A percentile compares a stretch with the other conserved stretches of the same genome.
Evolutionary conservation across 2,113 vertebrate species (phyloP).

Genomic region (Heteronetta atricapilla): DNA sequence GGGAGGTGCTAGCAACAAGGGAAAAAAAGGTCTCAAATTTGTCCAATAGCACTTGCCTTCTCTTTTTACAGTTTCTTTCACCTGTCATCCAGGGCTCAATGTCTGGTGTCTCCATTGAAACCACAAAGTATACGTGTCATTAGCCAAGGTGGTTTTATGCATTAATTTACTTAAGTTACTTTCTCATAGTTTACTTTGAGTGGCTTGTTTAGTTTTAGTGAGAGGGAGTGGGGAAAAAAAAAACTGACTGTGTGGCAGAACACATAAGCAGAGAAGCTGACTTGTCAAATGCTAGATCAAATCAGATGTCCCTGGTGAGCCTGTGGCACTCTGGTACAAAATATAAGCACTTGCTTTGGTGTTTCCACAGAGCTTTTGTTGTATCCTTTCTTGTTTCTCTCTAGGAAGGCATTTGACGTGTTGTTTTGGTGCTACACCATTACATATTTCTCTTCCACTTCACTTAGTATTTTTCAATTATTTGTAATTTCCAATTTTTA

Average conservation of each 20-base stretch:
- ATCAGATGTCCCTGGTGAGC: slow-evolving; percentile 33
- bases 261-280: slow-evolving; percentile 31
- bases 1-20: not conserved
- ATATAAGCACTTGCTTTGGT: not conserved
- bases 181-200: slow-evolving; percentile 34
- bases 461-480: slow-evolving; percentile 73
- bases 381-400: slow-evolving; percentile 38
- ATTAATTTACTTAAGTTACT: slow-evolving; percentile 28
- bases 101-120: not conserved
- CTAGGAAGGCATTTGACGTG: slow-evolving; percentile 60
- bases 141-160: not conserved
- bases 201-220: not conserved
- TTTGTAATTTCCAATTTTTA: slow-evolving; percentile 74
- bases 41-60: not conserved
- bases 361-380: slow-evolving; percentile 34
- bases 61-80: not conserved
- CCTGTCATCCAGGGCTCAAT: not conserved
- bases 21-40: not conserved
- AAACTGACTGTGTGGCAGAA: not conserved
- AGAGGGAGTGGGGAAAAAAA: not conserved
- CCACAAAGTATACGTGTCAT: not conserved
- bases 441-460: slow-evolving; percentile 71
- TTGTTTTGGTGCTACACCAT: slow-evolving; percentile 58
- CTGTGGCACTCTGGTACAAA: not conserved
- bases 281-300: slow-evolving; percentile 59